Evolutionary conservation across 2,888 invertebrate species (phyloP), one percentile per base, ranked within the genome.

Genomic region (Ceramica pisi): DNA sequence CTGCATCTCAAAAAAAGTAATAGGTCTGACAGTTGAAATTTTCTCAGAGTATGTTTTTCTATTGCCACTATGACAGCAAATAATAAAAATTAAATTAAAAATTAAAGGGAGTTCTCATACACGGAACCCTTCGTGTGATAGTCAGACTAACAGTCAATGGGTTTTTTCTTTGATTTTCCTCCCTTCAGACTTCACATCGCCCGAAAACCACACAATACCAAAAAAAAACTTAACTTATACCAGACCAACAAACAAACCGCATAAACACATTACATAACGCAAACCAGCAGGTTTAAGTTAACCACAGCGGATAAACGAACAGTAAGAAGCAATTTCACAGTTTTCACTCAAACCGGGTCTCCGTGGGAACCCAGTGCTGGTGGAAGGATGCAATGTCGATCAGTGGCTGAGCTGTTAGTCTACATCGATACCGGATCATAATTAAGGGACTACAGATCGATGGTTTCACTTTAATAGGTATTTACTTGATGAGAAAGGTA

Each of bases 321-420:
- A 60, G 63, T 64, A 31, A 57, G 51, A 71, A 57, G 55, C 46
- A 79, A 74, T 82, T 75, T 78, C 72, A 69, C 71, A 71, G 82
- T 81, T 85, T 86, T 85, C 86, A 83, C 86, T 81, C 56, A 53
- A 67, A 78, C 74, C 82, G 21, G 48, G 85, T 86, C 38, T 60
- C 19, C 76, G 87, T 87, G 88, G 74, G 87, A 87, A 88, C 70
- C 56, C 7, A 71, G 67, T 31, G 62, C 57, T 23, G 56, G 31
- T 59, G 21, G 71, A 73, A 85, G 85, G 86, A 84, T 78, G 84
- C 73, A 19, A 69, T 70, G 57, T 48, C 51, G 23, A 23, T 70
- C 44, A 67, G 64, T n/a, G 21, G 4, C 7, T 26, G 8, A 38
- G 67, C 50, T 31, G 46, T 57, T 77, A 50, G 66, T 61, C 65